phyloP scores from a whole-genome alignment of 2,888 invertebrate genomes.

The Malacosoma neustria region DNA sequence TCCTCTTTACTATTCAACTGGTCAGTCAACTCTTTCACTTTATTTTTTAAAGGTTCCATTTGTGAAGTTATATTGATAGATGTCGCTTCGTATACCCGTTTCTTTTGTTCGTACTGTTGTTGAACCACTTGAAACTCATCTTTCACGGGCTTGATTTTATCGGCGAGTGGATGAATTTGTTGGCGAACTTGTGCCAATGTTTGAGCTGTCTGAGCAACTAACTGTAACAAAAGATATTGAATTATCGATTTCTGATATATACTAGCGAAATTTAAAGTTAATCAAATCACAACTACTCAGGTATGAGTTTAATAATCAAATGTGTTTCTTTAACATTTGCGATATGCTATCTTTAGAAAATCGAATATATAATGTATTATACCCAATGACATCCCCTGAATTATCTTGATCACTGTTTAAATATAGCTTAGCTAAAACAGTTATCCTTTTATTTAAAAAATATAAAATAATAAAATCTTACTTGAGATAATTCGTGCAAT shows the following conservation, averaged over 20 bases:
- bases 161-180: conserved; percentile 62
- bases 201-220: conserved; percentile 78
- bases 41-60: conserved; percentile 71
- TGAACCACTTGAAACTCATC: conserved; percentile 78
- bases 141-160: conserved; percentile 77
- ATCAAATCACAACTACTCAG: too few relatives aligned
- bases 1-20: conserved; percentile 66
- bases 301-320: too few relatives aligned
- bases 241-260: too few relatives aligned
- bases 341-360: too few relatives aligned
- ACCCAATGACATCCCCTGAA: too few relatives aligned
- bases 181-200: conserved; percentile 61
- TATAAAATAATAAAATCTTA: conserved; percentile 13
- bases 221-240: conserved; percentile 49
- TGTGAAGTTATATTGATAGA: conserved; percentile 71
- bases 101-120: conserved; percentile 80
- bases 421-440: not conserved
- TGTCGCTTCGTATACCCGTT: conserved; percentile 79
- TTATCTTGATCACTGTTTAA: too few relatives aligned
- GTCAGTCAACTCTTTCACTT: conserved; percentile 69
- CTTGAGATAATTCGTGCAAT: conserved; percentile 65
- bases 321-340: too few relatives aligned
- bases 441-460: too few relatives aligned
- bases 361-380: too few relatives aligned
- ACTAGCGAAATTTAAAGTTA: too few relatives aligned